These are phyloP conservation scores for Sinohyriopsis cumingii DNA, from an alignment of 2,888 invertebrate genomes.

Conservation along the genomic window DNA sequence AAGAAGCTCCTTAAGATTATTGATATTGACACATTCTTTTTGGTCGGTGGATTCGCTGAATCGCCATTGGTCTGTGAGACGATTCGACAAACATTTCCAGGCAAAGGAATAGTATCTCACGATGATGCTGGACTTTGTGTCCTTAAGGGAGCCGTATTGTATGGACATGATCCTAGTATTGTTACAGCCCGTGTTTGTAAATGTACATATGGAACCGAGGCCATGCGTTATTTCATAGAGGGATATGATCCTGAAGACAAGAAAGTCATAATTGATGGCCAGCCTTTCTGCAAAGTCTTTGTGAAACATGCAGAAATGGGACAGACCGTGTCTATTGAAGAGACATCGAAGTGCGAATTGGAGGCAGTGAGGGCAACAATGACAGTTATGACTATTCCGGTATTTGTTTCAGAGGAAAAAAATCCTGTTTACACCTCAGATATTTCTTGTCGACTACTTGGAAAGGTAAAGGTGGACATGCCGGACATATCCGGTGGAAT, in stretches of 20 bases:
- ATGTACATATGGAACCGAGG: slow-evolving; percentile 15
- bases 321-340: slow-evolving; percentile 6
- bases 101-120: slow-evolving; percentile 5
- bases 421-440: slow-evolving; percentile 15
- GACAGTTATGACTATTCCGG: slow-evolving; percentile 14
- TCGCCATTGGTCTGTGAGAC: slow-evolving; percentile 2
- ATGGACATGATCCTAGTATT: slow-evolving; percentile 14
- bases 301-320: slow-evolving; percentile 17
- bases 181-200: slow-evolving; percentile 9
- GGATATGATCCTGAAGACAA: slow-evolving; percentile 11
- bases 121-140: slow-evolving; percentile 16
- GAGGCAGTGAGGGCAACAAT: slow-evolving; percentile 8
- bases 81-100: slow-evolving; percentile 1
- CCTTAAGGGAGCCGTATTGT: slow-evolving; percentile 19
- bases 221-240: slow-evolving; percentile 10
- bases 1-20: slow-evolving; percentile 1
- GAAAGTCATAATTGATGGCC: background rate
- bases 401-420: slow-evolving; percentile 10
- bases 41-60: slow-evolving; percentile 26
- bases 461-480: slow-evolving; percentile 15
- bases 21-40: slow-evolving; percentile 3
- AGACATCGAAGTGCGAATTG: slow-evolving; percentile 11
- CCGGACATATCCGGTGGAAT: background rate
- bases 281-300: slow-evolving; percentile 14
- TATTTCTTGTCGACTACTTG: slow-evolving; percentile 10